Base-by-base conservation (phyloP, 2,888 invertebrate genomes). In the Tenthredo amoena region DNA sequence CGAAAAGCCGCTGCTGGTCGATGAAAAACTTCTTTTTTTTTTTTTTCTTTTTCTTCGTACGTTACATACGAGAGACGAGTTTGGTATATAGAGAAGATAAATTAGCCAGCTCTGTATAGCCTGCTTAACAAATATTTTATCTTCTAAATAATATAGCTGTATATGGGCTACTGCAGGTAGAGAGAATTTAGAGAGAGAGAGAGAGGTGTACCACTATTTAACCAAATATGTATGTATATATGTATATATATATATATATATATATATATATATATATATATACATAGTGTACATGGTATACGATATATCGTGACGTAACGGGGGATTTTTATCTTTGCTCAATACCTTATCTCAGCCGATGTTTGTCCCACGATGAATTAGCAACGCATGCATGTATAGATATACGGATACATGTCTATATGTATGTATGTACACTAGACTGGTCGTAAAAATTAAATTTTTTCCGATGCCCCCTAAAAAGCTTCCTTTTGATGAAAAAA, bases 321-420 rank as follows among this genome's bases (percentile, higher is more conserved):
- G 21, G 43, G 43, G 4, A 5, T 74, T 74, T 12, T 90, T 90
- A 90, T 91, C 90, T 91, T 88, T 89, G 84, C 89, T 86, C 85
- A 87, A 87, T 81, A 88, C 86, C 89, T 89, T 89, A 90, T 89
- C 31, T 71, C 89, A 84, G 26, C 26, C 26, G 77, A 81, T 86
- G 86, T 87, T 88, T 87, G 85, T n/a, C 21, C 40, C 72, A 18
- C 72, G 40, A n/a, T n/a, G 55, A 55, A n/a, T n/a, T n/a, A 55
- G 55, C 55, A 1, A 40, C 40, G 40, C 10, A 10, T 43, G 40
- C 10, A 10, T 43, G 2, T 40, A 40, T 9, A 9, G 9, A 43
- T 9, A 43, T 2, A 43, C 10, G 12, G 2, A 18, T 18, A 71
- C 6, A 18, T n/a, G 9, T 71, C 2, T 68, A 12, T 31, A 68